phyloP scores from a whole-genome alignment of 92 coral and sea anemone species.

The Palythoa caribaeorum region DNA sequence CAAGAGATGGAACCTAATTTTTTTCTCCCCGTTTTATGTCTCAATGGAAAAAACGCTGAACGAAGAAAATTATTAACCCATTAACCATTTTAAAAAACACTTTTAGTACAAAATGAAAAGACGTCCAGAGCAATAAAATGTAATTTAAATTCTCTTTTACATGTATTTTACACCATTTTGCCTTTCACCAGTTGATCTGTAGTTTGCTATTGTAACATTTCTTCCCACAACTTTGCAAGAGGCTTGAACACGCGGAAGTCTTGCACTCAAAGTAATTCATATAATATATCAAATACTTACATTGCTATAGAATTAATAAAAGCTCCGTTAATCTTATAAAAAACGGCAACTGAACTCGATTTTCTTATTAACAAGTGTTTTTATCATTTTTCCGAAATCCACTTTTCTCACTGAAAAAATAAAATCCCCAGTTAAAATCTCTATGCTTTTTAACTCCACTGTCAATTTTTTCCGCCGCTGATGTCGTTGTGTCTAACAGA shows the following conservation, averaged over 20 bases:
- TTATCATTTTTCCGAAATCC: conserved; percentile 12
- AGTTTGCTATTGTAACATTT: not conserved
- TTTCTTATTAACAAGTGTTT: conserved; percentile 10
- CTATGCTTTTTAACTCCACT: not conserved
- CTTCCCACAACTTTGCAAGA: conserved; percentile 7
- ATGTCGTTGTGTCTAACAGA: not conserved
- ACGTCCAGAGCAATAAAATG: not conserved
- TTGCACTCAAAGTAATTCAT: not conserved
- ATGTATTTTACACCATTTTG: not conserved
- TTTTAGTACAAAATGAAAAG: not conserved
- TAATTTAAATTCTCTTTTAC: conserved; percentile 1
- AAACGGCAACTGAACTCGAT: not conserved
- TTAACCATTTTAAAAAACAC: no score
- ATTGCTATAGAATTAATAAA: conserved; percentile 19
- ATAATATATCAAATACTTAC: conserved; percentile 27
- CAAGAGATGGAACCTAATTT: no score
- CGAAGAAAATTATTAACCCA: no score
- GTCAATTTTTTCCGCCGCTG: not conserved
- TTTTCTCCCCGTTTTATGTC: no score
- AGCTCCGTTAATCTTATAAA: conserved; percentile 5
- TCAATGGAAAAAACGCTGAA: no score
- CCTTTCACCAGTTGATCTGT: not conserved
- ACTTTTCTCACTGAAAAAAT: conserved; percentile 38
- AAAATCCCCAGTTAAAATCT: conserved; percentile 29
- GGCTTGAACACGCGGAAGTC: not conserved